Percentiles rank a stretch among this genome's conserved stretches.
phyloP scores from a whole-genome alignment of 2,797 vertebrate species.

The Melanotaenia boesemani region DNA sequence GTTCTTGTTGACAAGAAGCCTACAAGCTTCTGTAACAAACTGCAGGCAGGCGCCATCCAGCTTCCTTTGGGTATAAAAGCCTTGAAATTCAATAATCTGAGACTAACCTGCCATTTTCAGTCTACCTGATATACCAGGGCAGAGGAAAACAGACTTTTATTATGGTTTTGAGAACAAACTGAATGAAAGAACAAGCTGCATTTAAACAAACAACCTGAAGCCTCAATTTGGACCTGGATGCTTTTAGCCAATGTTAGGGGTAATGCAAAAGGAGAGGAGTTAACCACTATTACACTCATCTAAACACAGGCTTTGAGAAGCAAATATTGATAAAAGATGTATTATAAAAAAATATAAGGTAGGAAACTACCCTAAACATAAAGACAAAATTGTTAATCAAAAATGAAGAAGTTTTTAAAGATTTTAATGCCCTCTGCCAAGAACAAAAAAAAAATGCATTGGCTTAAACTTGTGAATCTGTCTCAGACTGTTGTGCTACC shows the following conservation, averaged over 20 bases:
- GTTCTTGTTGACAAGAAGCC: constrained; percentile 8
- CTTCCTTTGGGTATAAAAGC: constrained; percentile 56
- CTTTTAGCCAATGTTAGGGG: constrained; percentile 21
- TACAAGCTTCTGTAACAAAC: constrained; percentile 21
- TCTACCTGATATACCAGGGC: constrained; percentile 42
- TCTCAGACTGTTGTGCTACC: neutral
- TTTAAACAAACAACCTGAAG: constrained; percentile 63
- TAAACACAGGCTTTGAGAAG: too few relatives aligned
- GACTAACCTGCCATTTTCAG: constrained; percentile 56
- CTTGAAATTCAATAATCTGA: constrained; percentile 68
- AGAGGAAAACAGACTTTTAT: constrained; percentile 64
- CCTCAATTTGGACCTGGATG: constrained; percentile 64
- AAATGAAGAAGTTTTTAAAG: too few relatives aligned
- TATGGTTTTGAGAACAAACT: constrained; percentile 61
- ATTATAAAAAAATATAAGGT: too few relatives aligned
- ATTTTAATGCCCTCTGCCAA: neutral
- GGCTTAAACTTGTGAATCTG: neutral
- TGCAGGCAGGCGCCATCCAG: constrained; percentile 23
- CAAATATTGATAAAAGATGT: too few relatives aligned
- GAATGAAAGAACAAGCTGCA: constrained; percentile 63
- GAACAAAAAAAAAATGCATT: neutral
- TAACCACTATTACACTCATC: neutral
- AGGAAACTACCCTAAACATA: too few relatives aligned
- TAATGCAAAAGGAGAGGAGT: constrained; percentile 26
- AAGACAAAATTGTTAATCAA: too few relatives aligned